Evolutionary conservation across 1,140 invertebrate genomes (phyloP).

Genomic region (Chrysopa pallens): DNA sequence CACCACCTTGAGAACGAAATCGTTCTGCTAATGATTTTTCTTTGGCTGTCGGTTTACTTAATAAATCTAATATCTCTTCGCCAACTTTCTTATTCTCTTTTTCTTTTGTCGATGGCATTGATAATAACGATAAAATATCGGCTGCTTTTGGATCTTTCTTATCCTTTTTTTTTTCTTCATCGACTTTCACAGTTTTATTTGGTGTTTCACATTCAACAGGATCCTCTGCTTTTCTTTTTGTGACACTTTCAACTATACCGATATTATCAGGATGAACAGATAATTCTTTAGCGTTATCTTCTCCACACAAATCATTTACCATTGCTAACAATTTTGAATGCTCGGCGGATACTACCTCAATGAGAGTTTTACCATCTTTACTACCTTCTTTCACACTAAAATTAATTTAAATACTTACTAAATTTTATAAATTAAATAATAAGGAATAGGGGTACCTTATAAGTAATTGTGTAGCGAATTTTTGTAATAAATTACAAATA

Average conservation of each 20-base stretch:
- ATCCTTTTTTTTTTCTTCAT: constrained; percentile 22
- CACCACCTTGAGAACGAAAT: constrained; percentile 87
- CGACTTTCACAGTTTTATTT: constrained; percentile 12
- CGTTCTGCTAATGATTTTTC: constrained; percentile 84
- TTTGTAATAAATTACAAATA: constrained; percentile 63
- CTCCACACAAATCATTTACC: constrained; percentile 29
- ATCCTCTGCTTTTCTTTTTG: constrained; percentile 24
- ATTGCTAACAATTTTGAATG: constrained; percentile 51
- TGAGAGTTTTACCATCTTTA: constrained; percentile 32
- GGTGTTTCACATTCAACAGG: constrained; percentile 9
- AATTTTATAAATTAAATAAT: not conserved
- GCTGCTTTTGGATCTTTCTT: constrained; percentile 27
- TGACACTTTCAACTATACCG: constrained; percentile 24
- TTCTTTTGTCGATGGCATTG: constrained; percentile 85
- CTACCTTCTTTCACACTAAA: constrained; percentile 37
- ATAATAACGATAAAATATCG: constrained; percentile 66
- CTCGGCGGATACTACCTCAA: constrained; percentile 51
- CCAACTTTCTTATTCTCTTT: constrained; percentile 90
- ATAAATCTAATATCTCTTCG: constrained; percentile 85
- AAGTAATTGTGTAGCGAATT: constrained; percentile 73
- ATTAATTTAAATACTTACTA: constrained; percentile 9
- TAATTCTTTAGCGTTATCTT: constrained; percentile 12
- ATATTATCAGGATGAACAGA: constrained; percentile 12
- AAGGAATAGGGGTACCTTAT: constrained; percentile 35
- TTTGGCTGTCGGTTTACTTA: constrained; percentile 92